Conservation (phyloP, 2,797 vertebrate species). For the Micrastur ruficollis region DNA sequence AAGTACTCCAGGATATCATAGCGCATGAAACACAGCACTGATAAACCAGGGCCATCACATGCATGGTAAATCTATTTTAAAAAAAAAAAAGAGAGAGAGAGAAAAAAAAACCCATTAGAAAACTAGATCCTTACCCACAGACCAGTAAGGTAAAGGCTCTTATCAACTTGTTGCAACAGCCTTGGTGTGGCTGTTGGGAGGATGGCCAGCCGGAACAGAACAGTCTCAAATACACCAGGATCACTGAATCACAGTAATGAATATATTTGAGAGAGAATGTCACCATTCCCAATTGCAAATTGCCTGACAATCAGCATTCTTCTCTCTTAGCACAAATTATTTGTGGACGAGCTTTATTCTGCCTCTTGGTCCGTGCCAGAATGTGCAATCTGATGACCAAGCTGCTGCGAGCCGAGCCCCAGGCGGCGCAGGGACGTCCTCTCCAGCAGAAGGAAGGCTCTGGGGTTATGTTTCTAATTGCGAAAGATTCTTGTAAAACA, state of each 20-base stretch:
- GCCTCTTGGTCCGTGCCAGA: not conserved
- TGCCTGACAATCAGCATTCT: not conserved
- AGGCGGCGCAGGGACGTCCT: not conserved
- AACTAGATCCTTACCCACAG: not conserved
- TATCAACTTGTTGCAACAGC: not conserved
- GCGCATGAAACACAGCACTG: conserved; percentile 91
- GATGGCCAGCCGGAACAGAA: not conserved
- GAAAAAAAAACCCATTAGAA: not conserved
- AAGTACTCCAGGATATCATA: conserved; percentile 93
- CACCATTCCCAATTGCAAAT: not conserved
- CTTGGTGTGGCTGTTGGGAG: not conserved
- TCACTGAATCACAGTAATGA: not conserved
- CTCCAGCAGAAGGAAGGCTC: not conserved
- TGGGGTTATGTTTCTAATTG: not conserved
- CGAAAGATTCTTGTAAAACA: conserved; percentile 47
- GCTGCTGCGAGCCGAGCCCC: not conserved
- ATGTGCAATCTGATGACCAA: conserved; percentile 13
- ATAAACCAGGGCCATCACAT: conserved; percentile 87
- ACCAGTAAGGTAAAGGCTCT: not conserved
- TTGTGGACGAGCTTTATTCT: not conserved
- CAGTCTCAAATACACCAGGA: not conserved
- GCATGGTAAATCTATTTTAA: conserved; percentile 84
- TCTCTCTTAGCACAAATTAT: not conserved
- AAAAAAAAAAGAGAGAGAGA: not conserved
- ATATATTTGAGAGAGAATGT: not conserved